Percentiles rank a stretch among this genome's conserved stretches.
Evolutionary conservation across 1,140 invertebrate species (phyloP).

Genomic region (Conopomorpha cramerella): DNA sequence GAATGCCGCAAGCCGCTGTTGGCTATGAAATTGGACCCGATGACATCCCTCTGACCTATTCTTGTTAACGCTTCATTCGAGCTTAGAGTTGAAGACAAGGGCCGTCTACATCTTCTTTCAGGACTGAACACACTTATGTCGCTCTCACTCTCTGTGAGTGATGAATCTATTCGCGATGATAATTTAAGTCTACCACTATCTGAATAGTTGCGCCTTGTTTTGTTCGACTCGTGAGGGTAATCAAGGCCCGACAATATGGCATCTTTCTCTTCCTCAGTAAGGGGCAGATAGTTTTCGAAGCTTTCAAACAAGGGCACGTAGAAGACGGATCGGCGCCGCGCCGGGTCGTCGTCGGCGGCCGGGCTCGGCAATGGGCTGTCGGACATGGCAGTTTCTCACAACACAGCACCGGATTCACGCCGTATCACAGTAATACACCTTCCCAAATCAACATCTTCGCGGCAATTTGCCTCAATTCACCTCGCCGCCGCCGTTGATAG

Average conservation of each 20-base stretch:
- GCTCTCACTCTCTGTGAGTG: constrained; percentile 44
- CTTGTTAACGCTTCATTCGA: constrained; percentile 40
- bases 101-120: constrained; percentile 29
- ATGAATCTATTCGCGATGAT: constrained; percentile 29
- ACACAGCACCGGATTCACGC: constrained; percentile 32
- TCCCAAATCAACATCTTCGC: constrained; percentile 22
- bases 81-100: constrained; percentile 40
- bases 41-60: constrained; percentile 31
- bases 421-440: constrained; percentile 27
- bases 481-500: too few species aligned
- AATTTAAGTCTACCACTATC: constrained; percentile 24
- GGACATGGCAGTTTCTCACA: constrained; percentile 41
- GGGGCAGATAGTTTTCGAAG: constrained; percentile 53
- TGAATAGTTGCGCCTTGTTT: constrained; percentile 29
- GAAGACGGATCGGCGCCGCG: constrained; percentile 62
- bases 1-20: constrained; percentile 25
- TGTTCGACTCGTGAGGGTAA: constrained; percentile 16
- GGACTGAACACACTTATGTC: constrained; percentile 39
- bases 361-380: constrained; percentile 25
- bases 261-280: constrained; percentile 45
- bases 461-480: constrained; percentile 35
- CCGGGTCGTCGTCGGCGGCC: constrained; percentile 37
- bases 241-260: constrained; percentile 40
- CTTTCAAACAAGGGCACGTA: constrained; percentile 64
- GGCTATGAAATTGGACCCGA: constrained; percentile 34